Evolutionary conservation across 1,140 invertebrate genomes (phyloP).

Genomic region (Ectropis grisescens): DNA sequence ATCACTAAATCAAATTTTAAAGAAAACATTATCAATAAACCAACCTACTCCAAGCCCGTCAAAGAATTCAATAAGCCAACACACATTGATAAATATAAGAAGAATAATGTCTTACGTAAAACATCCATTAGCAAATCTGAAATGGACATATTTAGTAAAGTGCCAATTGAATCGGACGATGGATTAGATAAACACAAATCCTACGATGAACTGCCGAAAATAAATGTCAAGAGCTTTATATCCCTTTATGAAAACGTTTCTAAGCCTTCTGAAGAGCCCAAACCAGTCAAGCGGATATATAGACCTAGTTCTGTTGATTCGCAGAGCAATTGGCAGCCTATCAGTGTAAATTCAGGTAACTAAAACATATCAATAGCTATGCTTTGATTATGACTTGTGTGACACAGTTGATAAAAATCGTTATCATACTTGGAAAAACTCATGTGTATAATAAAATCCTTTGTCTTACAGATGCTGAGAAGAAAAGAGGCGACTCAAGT

Average conservation of each 20-base stretch:
- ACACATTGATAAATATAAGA: constrained; percentile 3
- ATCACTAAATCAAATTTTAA: no score
- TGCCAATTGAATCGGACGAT: constrained; percentile 19
- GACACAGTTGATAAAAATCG: background rate
- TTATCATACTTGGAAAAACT: no score
- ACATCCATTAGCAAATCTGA: constrained; percentile 55
- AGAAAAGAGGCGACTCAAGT: background rate
- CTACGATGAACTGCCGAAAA: constrained; percentile 54
- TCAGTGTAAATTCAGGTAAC: constrained; percentile 32
- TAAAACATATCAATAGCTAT: constrained; percentile 1
- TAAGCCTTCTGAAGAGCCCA: constrained; percentile 23
- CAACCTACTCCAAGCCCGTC: no score
- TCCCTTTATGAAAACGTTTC: constrained; percentile 50
- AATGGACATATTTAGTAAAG: constrained; percentile 60
- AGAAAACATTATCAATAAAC: no score
- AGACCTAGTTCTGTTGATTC: constrained; percentile 18
- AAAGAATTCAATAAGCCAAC: background rate
- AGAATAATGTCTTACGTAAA: constrained; percentile 13
- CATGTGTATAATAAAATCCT: no score
- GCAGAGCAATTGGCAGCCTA: constrained; percentile 12
- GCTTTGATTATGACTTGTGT: no score
- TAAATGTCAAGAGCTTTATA: constrained; percentile 54
- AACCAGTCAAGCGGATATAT: constrained; percentile 13
- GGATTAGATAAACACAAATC: constrained; percentile 54
- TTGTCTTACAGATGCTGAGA: constrained; percentile 15